Base-by-base conservation (phyloP, 1,140 invertebrate species). In the Protaetia brevitarsis region DNA sequence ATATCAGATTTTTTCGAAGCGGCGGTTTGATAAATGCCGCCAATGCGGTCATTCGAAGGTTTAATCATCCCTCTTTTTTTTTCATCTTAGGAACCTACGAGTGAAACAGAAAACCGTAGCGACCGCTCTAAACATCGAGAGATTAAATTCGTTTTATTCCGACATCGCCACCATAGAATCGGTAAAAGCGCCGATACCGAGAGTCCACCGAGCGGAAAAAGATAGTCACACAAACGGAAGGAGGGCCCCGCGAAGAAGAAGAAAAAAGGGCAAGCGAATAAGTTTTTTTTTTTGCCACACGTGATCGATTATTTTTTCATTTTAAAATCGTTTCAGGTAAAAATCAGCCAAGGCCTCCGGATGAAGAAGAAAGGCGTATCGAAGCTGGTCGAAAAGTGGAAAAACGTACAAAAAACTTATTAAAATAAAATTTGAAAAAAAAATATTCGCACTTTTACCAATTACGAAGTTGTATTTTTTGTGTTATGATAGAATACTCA, bases 291-390 rank as follows among this genome's bases (percentile, higher is more conserved):
- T 30, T 21, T 23, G 60, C 7, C 41, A 57, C 27, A 19, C 45
- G 36, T 51, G 11, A 3, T 16, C 6, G n/a, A 68, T 60, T 61
- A 62, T 63, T 68, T 59, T 68, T 45, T 45, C 19, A 62, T 75
- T 73, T 60, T 37, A n/a, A n/a, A n/a, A n/a, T 45, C 26, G 41
- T n/a, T 34, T 51, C 26, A 88, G 85, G 68, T 82, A 2, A 87
- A 87, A 75, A 71, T 85, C n/a, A 74, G 76, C 13, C 76, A 80
- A 64, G 84, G 84, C 26, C 79, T 88, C 8, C 79, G 84, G 5
- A 82, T 89, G 73, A 89, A 89, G 74, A 89, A 89, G 71, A 89
- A 89, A 73, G 86, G 87, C 69, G 86, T 90, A 11, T 86, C 87
- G 1, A 85, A 83, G 31, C 79, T 90, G 74, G 88, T 90, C 0